These are phyloP conservation scores for Enteromius argenteus DNA, from an alignment of 2,797 vertebrate genomes.

Conservation along the genomic window DNA sequence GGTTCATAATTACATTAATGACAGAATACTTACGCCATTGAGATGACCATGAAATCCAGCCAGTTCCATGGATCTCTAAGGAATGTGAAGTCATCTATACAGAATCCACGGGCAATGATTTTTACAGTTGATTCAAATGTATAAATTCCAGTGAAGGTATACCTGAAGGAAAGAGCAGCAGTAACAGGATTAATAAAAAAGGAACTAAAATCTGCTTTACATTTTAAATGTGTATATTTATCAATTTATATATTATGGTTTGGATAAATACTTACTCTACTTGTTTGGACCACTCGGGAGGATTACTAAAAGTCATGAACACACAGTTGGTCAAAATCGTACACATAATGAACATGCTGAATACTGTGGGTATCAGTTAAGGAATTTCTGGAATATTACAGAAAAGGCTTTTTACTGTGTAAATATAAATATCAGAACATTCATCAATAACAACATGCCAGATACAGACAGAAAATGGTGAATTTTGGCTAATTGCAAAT, in stretches of 20 bases:
- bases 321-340: conserved; percentile 99
- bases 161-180: conserved; percentile 79
- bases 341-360: conserved; percentile 99
- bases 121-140: conserved; percentile 98
- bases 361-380: conserved; percentile 87
- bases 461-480: background rate
- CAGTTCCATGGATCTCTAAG: conserved; percentile 99
- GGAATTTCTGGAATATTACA: conserved; percentile 62
- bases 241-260: background rate
- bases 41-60: conserved; percentile 99
- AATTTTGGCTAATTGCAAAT: background rate
- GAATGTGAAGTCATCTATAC: conserved; percentile 98
- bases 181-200: background rate
- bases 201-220: background rate
- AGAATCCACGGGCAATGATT: conserved; percentile 98
- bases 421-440: background rate
- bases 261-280: conserved; percentile 93
- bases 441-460: background rate
- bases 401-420: background rate
- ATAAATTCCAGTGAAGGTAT: conserved; percentile 99
- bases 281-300: conserved; percentile 99
- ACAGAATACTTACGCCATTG: conserved; percentile 95
- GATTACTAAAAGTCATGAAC: conserved; percentile 99
- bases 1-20: background rate
- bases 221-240: background rate